A percentile compares a stretch with the other conserved stretches of the same genome.
Evolutionary conservation across 2,888 invertebrate species (phyloP).

Genomic region (Camptogramma bilineatum): DNA sequence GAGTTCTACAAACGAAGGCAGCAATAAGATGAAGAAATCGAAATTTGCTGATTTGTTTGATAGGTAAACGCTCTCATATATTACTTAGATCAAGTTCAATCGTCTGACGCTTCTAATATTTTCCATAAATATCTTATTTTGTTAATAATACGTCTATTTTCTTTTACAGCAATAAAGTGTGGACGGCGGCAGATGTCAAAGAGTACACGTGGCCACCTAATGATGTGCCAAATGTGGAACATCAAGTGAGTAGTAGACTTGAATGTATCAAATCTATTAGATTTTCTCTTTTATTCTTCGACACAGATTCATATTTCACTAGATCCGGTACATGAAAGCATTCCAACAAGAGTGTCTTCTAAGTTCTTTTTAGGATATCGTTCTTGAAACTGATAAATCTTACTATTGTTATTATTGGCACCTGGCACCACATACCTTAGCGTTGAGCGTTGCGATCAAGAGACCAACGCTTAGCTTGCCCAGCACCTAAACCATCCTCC

Average conservation of each 20-base stretch:
- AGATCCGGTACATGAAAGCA: not conserved
- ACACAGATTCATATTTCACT: not conserved
- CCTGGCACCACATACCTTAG: too few species aligned
- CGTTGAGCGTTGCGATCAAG: too few species aligned
- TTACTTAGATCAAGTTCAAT: not conserved
- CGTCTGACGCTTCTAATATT: not conserved
- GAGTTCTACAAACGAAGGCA: slow-evolving; percentile 90
- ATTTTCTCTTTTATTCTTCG: not conserved
- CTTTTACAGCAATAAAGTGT: slow-evolving; percentile 81
- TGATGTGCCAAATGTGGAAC: slow-evolving; percentile 63
- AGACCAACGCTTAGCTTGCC: too few species aligned
- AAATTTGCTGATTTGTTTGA: slow-evolving; percentile 81
- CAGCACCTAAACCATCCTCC: too few species aligned
- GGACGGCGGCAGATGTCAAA: slow-evolving; percentile 94
- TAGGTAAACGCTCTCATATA: slow-evolving; percentile 58
- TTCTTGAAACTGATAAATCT: too few species aligned
- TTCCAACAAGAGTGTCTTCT: not conserved
- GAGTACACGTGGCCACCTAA: slow-evolving; percentile 97
- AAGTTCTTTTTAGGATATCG: not conserved
- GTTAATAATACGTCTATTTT: slow-evolving; percentile 20
- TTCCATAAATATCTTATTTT: not conserved
- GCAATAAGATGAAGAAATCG: slow-evolving; percentile 75
- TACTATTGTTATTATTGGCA: too few species aligned
- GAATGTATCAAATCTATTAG: not conserved
- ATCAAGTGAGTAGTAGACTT: slow-evolving; percentile 59